Base-by-base conservation (phyloP, 2,113 vertebrate species). In the Fulmarus glacialis region DNA sequence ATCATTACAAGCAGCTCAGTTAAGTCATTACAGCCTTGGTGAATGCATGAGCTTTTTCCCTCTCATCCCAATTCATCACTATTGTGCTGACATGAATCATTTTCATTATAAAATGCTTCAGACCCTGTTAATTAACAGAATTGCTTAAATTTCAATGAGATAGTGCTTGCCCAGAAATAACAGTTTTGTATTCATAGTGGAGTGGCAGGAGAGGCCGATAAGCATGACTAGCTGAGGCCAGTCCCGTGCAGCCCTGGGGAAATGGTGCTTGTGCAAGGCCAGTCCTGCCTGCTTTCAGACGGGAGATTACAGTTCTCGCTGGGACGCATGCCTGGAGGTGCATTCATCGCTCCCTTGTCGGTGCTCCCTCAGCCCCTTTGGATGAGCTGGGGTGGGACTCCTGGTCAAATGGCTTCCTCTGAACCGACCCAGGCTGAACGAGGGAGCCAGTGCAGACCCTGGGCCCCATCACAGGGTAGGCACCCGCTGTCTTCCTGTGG, bases 81-180 rank as follows among this genome's bases (percentile, higher is more conserved):
- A 90, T 94, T 95, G 89, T 86, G 93, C 94, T 93, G 97, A 97
- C 97, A 93, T 97, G 90, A 93, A 96, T 97, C 63, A 95, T 87
- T 97, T 97, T 95, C 94, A 95, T 97, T 96, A 97, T 95, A 89
- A 96, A 97, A 95, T 87, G 91, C 95, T 97, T 94, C 95, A 95
- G 93, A 93, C 91, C 94, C 92, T 3, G 71, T 95, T 97, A 97
- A 97, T 97, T 97, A 96, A 94, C 91, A 89, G 94, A 96, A 97
- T 96, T 93, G 93, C 94, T 96, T 90, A 94, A 94, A 96, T 95
- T 94, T 90, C 94, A 89, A 20, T 84, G 91, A 89, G 96, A 82
- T 20, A 50, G 63, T 47, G 82, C 93, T 74, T 81, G 85, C 93
- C 94, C 89, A 95, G 96, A 95, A 96, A 87, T 94, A 93, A 45